Conservation (phyloP, 2,888 invertebrate species). For the Coleophora flavipennella region DNA sequence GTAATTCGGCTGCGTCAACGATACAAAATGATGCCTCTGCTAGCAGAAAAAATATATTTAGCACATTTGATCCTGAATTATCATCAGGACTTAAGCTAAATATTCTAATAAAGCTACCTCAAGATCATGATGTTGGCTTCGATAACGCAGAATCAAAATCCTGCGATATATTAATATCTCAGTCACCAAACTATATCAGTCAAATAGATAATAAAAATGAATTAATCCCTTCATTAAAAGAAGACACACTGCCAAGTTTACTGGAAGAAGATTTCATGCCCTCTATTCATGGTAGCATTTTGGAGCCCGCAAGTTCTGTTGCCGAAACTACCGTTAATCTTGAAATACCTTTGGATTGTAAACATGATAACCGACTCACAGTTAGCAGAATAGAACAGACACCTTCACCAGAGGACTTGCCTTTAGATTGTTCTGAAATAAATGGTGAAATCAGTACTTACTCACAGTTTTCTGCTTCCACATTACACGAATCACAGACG, state of each 20-base stretch:
- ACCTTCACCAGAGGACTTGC: conserved; percentile 88
- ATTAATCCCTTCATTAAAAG: conserved; percentile 16
- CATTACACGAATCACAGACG: conserved; percentile 69
- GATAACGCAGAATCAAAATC: background rate
- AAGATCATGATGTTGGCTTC: conserved; percentile 17
- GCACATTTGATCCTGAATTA: too few relatives aligned
- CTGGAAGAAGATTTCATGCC: conserved; percentile 76
- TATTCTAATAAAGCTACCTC: conserved; percentile 6
- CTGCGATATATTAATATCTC: background rate
- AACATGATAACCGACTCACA: conserved; percentile 49
- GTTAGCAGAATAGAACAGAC: conserved; percentile 79
- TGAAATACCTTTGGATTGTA: conserved; percentile 66
- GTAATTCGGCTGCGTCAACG: conserved; percentile 63
- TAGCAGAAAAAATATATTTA: background rate
- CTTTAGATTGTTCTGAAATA: conserved; percentile 81
- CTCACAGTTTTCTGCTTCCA: conserved; percentile 61
- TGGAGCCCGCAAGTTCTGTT: conserved; percentile 71
- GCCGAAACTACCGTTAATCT: conserved; percentile 68
- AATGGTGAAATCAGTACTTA: conserved; percentile 73
- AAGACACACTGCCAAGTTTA: conserved; percentile 40
- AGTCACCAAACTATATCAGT: background rate
- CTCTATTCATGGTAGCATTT: conserved; percentile 72
- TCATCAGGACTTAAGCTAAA: background rate
- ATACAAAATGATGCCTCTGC: conserved; percentile 32
- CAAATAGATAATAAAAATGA: background rate